Base-by-base conservation (phyloP, 2,888 invertebrate species). In the Noctua comes region DNA sequence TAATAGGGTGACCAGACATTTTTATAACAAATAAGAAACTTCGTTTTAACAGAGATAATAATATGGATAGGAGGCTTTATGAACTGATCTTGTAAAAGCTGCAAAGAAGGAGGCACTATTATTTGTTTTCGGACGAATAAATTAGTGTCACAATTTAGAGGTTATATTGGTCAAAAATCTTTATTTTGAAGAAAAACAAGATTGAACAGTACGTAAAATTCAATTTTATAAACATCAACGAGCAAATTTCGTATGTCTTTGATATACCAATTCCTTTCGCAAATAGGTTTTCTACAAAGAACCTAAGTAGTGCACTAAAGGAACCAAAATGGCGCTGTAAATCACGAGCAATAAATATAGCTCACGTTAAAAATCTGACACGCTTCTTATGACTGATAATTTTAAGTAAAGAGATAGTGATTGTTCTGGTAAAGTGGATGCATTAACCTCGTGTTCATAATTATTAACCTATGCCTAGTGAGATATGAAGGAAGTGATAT, bases 401-500 rank as follows among this genome's bases (percentile, higher is more conserved):
- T 88, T 85, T 86, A 88, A 84, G 79, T 90, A 89, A 85, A 88
- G 76, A 88, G 75, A 89, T 90, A 91, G 90, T 91, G 89, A 83
- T 92, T 91, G 89, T 92, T 91, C 92, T 93, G 93, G 93, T 95
- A 94, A 94, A 94, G 93, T 94, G 93, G 91, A 92, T 94, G 92
- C 86, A 93, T 91, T 94, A 91, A 93, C 92, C 88, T 92, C 92
- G 94, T 94, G 94, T 94, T 94, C 88, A 90, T 91, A 84, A 88
- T 87, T 91, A 91, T 89, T 92, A 94, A 92, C 92, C 88, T 92
- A 93, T 91, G 92, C 92, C 91, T 95, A 92, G 91, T 93, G 90
- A 93, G 93, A 93, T 93, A 96, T 97, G 96, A 96, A 96, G 95
- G 96, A 97, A 96, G 95, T 96, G 94, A 95, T 97, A 91, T 95